Evolutionary conservation across 2,797 vertebrate genomes (phyloP).

Genomic region (Rhabdomys pumilio): DNA sequence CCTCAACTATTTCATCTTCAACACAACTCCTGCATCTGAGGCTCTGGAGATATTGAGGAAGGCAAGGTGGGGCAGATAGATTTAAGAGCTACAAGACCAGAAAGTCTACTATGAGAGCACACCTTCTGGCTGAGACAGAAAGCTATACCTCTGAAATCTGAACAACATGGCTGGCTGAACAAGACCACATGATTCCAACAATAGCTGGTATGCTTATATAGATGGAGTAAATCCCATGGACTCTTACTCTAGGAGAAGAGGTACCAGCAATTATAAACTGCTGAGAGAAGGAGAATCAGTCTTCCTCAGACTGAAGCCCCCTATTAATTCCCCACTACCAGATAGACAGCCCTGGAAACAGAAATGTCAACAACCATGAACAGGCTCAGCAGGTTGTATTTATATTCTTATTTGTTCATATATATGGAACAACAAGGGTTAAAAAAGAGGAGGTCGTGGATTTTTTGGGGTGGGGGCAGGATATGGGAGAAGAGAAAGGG

Average conservation of each 20-base stretch:
- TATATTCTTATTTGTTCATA: not conserved
- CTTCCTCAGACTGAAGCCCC: not conserved
- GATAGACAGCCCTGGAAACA: not conserved
- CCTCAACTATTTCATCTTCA: too few species aligned
- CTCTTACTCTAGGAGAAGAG: not conserved
- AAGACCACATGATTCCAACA: not conserved
- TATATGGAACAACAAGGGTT: not conserved
- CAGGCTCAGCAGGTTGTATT: not conserved
- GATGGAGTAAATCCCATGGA: not conserved
- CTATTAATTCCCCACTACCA: not conserved
- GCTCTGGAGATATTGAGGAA: not conserved
- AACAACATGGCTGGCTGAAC: not conserved
- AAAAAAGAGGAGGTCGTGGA: not conserved
- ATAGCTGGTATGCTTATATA: not conserved
- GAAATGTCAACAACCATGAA: not conserved
- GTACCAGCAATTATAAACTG: not conserved
- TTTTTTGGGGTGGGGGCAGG: not conserved
- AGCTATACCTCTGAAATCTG: not conserved
- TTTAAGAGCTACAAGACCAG: not conserved
- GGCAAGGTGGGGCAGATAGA: not conserved
- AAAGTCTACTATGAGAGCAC: not conserved
- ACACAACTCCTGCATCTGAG: too few species aligned
- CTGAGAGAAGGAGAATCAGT: not conserved
- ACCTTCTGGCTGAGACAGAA: not conserved
- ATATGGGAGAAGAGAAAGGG: not conserved